Evolutionary conservation across 2,113 vertebrate species (phyloP).

Genomic region (Hippocampus guttulatus): DNA sequence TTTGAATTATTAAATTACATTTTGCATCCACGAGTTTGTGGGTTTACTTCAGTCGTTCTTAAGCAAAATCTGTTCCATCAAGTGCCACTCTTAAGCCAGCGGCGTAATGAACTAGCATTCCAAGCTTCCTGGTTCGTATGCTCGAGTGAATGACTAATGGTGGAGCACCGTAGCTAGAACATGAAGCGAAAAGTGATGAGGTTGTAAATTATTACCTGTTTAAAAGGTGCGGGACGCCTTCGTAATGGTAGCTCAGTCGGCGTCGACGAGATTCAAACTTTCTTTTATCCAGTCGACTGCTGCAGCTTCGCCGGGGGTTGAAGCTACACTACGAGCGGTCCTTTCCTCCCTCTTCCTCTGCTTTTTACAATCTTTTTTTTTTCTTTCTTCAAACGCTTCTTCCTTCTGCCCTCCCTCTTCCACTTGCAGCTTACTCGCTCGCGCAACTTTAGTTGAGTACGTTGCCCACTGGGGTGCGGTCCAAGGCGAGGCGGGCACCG

Average conservation of each 20-base stretch:
- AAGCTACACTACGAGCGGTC: conserved; percentile 51
- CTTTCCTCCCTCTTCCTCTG: conserved; percentile 41
- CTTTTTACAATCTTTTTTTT: conserved; percentile 33
- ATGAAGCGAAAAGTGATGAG: conserved; percentile 3
- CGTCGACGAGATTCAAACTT: conserved; percentile 58
- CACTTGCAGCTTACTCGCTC: conserved; percentile 50
- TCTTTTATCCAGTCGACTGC: conserved; percentile 48
- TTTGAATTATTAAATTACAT: neutral
- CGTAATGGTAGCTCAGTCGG: conserved; percentile 49
- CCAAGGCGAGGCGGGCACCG: conserved; percentile 41
- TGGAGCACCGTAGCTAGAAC: neutral
- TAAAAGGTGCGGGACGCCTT: conserved; percentile 54
- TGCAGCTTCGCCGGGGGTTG: conserved; percentile 52
- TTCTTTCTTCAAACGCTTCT: conserved; percentile 16
- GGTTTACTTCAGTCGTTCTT: neutral
- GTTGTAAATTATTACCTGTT: conserved; percentile 57
- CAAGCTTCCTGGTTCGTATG: conserved; percentile 51
- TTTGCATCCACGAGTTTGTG: neutral
- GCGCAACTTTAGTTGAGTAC: conserved; percentile 47
- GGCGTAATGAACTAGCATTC: conserved; percentile 10
- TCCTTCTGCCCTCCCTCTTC: conserved; percentile 53
- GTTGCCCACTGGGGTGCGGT: conserved; percentile 68
- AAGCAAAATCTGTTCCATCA: neutral
- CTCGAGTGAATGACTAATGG: conserved; percentile 42
- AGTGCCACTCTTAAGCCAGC: conserved; percentile 38